Evolutionary conservation across 2,113 vertebrate species (phyloP).

Genomic region (Anguilla rostrata): DNA sequence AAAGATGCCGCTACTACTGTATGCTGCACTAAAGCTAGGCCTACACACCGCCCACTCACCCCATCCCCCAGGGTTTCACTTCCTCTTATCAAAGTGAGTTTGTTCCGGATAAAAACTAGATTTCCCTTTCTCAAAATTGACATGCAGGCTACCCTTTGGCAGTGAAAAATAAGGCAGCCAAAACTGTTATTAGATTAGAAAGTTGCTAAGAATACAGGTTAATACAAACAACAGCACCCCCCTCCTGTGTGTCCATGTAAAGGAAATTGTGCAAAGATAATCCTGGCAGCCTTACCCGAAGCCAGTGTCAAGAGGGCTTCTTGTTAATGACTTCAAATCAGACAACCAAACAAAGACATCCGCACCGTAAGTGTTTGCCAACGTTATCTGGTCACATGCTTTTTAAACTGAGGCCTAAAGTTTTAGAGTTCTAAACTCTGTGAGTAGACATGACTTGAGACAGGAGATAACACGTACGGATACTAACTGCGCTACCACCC

Average conservation of each 20-base stretch:
- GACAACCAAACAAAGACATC: background rate
- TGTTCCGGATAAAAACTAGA: background rate
- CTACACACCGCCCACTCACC: background rate
- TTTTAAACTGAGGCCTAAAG: background rate
- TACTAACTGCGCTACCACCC: background rate
- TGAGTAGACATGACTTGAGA: background rate
- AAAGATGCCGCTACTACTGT: background rate
- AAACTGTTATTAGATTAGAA: background rate
- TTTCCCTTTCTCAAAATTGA: conserved; percentile 9
- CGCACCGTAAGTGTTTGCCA: background rate
- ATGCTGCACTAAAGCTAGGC: no score
- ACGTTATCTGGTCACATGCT: background rate
- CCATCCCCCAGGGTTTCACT: background rate
- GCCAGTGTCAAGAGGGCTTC: background rate
- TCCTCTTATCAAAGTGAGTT: background rate
- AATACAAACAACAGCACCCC: background rate
- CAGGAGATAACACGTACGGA: background rate
- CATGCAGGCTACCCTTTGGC: background rate
- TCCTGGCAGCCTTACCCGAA: background rate
- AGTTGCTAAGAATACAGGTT: background rate
- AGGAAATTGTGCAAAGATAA: background rate
- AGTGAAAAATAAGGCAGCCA: background rate
- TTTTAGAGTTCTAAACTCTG: background rate
- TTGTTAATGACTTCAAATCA: background rate
- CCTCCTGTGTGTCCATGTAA: background rate